Conservation (phyloP, 2,888 invertebrate species). For the Tupiocoris notatus region DNA sequence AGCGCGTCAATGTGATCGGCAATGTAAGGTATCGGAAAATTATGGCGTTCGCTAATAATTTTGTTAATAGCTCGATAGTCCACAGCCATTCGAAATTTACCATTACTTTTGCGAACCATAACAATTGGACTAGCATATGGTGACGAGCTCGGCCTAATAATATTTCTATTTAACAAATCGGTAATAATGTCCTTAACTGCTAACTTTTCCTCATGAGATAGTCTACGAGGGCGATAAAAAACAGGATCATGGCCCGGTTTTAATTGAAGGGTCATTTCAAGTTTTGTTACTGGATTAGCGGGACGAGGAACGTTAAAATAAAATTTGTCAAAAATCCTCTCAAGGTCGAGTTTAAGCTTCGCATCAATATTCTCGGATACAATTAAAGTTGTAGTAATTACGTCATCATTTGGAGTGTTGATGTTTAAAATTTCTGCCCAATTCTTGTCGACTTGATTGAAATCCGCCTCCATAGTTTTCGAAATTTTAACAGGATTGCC, state of each 20-base stretch:
- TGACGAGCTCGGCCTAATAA: neutral
- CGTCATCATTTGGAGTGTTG: neutral
- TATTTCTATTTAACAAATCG: neutral
- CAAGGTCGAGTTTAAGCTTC: neutral
- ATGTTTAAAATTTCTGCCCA: slow-evolving; percentile 4
- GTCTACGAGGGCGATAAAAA: neutral
- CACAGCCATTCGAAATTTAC: too few relatives aligned
- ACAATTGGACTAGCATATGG: neutral
- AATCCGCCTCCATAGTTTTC: too few relatives aligned
- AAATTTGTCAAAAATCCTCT: neutral
- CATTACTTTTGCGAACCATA: neutral
- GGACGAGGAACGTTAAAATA: neutral
- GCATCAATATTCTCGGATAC: neutral
- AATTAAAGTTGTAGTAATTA: slow-evolving; percentile 2
- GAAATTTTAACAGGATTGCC: too few relatives aligned
- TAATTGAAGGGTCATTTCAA: neutral
- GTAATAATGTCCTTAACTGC: neutral
- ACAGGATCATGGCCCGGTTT: neutral
- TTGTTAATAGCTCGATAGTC: too few relatives aligned
- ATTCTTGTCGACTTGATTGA: neutral
- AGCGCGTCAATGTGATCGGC: too few relatives aligned
- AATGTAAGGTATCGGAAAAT: too few relatives aligned
- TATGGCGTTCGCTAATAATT: too few relatives aligned
- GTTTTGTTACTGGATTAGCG: neutral
- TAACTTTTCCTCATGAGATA: neutral